Percentiles rank a stretch among this genome's conserved stretches.
Evolutionary conservation across 2,797 vertebrate genomes (phyloP).

Genomic region (Sciaenops ocellatus): DNA sequence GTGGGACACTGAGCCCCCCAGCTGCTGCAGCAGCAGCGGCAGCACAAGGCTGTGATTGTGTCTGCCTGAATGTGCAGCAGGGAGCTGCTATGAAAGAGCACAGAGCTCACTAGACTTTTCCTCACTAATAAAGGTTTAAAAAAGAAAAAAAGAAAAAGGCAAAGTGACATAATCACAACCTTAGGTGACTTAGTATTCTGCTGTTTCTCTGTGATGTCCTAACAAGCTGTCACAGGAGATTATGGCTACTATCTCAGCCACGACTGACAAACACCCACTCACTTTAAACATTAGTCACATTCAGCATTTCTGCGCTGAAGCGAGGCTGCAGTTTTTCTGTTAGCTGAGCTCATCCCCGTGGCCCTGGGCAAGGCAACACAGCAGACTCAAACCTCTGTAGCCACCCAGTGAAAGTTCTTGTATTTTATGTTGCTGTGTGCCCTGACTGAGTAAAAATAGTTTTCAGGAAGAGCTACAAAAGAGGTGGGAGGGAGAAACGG

Average conservation of each 20-base stretch:
- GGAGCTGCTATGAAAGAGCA: conserved; percentile 28
- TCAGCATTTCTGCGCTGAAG: conserved; percentile 40
- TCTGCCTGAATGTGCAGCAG: conserved; percentile 34
- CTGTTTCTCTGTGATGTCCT: conserved; percentile 35
- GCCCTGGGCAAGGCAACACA: conserved; percentile 26
- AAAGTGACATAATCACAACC: conserved; percentile 27
- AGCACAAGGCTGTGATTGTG: conserved; percentile 51
- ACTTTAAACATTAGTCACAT: conserved; percentile 42
- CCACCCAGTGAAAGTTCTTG: conserved; percentile 37
- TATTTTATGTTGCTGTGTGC: conserved; percentile 21
- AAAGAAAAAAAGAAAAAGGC: neutral
- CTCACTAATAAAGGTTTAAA: conserved; percentile 39
- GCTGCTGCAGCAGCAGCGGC: conserved; percentile 46
- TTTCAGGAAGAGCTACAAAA: conserved; percentile 41
- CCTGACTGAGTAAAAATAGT: conserved; percentile 47
- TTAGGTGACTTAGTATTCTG: conserved; percentile 29
- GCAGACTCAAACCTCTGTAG: conserved; percentile 27
- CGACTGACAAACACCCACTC: conserved; percentile 45
- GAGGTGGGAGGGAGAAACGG: conserved; percentile 8
- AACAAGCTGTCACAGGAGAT: conserved; percentile 53
- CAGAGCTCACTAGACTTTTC: conserved; percentile 20
- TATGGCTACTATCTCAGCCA: conserved; percentile 38
- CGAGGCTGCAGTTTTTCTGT: conserved; percentile 23
- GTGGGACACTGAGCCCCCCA: conserved; percentile 44
- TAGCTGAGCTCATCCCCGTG: conserved; percentile 21